Evolutionary conservation across 2,797 vertebrate species (phyloP), one percentile per base, ranked within the genome.

Genomic region (Sitta carolinensis): DNA sequence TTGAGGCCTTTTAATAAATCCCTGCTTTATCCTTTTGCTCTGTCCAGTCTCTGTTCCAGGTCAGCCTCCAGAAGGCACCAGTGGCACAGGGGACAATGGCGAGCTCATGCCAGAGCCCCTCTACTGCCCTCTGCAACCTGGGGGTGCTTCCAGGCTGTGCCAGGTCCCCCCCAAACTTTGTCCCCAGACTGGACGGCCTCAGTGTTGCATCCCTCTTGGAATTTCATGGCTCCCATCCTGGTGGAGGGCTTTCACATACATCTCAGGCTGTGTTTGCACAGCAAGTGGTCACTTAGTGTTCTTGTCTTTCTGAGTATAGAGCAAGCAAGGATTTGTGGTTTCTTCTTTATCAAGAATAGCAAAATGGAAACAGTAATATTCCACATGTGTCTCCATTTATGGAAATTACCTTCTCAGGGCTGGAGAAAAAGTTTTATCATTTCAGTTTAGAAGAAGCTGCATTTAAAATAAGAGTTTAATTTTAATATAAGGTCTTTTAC

Each of bases 161-260:
- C 2, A 7, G 22, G 4, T n/a, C 11, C 55, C 59, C 34, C 63
- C 42, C 12, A 82, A 0, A 22, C 10, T 27, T 42, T 11, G 7
- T 40, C 6, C 16, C 42, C 52, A 55, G 2, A 4, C 42, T 5
- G 7, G 26, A 10, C 19, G 30, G 26, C 18, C 55, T 43, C 75
- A 4, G 20, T 0, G 1, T 5, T 8, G 21, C 36, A 17, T 16
- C 16, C 30, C 61, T 17, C n/a, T 5, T 3, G 6, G 34, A 11
- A 43, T 22, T n/a, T 34, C 21, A 1, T 9, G 5, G 43, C 42
- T 57, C 50, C 64, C 48, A 23, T n/a, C 15, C 9, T 27, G 38
- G 11, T 18, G 27, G 26, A 36, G 36, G 75, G 23, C 11, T 92
- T 76, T 87, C 72, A 34, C 22, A 21, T 73, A 70, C 16, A 34